Evolutionary conservation across 2,113 vertebrate species (phyloP).

Genomic region (Apodemus sylvaticus): DNA sequence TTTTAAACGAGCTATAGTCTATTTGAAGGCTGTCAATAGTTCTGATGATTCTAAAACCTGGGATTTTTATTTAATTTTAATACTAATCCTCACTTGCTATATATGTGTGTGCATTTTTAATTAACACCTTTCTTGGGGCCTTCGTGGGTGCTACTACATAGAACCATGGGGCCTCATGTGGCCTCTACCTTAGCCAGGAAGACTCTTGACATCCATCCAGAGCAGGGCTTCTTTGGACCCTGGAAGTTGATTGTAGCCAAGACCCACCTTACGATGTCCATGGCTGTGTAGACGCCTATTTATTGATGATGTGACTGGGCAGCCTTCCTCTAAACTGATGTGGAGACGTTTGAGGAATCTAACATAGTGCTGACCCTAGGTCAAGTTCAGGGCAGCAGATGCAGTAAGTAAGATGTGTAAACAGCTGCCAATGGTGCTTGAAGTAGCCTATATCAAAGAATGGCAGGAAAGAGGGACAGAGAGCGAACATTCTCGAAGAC

Average conservation of each 20-base stretch:
- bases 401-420: not conserved
- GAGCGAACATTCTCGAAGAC: too few relatives aligned
- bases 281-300: slow-evolving; percentile 92
- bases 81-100: not conserved
- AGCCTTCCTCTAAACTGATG: not conserved
- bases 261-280: slow-evolving; percentile 96
- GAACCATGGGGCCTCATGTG: not conserved
- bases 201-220: slow-evolving; percentile 94
- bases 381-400: not conserved
- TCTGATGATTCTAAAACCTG: slow-evolving; percentile 26
- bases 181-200: slow-evolving; percentile 83
- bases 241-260: slow-evolving; percentile 93
- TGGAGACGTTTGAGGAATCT: not conserved
- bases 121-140: not conserved
- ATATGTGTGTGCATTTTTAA: not conserved
- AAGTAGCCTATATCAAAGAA: not conserved
- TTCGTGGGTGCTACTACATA: not conserved
- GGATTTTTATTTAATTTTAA: not conserved
- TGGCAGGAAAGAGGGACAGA: not conserved
- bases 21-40: not conserved
- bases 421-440: not conserved
- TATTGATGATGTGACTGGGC: not conserved
- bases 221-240: slow-evolving; percentile 95
- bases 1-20: slow-evolving; percentile 35
- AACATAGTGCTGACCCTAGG: not conserved